Conservation (phyloP, 2,888 invertebrate genomes). For the Tetanocera ferruginea region DNA sequence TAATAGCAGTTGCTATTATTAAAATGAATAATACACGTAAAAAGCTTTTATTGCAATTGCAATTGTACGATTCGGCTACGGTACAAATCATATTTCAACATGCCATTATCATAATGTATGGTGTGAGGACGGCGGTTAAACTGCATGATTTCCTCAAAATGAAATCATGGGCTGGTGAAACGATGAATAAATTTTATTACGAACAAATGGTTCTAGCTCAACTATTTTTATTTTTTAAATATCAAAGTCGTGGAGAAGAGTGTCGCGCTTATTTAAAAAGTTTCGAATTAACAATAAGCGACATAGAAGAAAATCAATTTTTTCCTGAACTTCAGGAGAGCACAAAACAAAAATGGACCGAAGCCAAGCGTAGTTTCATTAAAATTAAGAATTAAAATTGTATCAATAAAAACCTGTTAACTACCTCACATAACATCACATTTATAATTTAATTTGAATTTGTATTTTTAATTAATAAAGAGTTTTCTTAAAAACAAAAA, state of each 20-base stretch:
- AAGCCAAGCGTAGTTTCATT: too few relatives aligned
- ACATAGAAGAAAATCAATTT: too few relatives aligned
- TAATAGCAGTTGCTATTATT: background rate
- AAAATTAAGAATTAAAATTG: too few relatives aligned
- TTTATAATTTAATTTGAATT: too few relatives aligned
- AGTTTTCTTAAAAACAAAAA: too few relatives aligned
- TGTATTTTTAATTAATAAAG: too few relatives aligned
- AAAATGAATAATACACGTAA: background rate
- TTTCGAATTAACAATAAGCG: background rate
- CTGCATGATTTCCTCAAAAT: background rate
- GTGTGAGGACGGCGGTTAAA: background rate
- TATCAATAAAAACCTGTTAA: too few relatives aligned
- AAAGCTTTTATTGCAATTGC: background rate
- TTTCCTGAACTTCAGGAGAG: too few relatives aligned
- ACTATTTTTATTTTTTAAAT: background rate
- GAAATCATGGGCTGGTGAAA: background rate
- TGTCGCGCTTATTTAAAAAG: background rate
- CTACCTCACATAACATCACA: too few relatives aligned
- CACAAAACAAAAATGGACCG: too few relatives aligned
- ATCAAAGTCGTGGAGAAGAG: background rate
- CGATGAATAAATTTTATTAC: background rate
- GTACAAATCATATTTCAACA: background rate
- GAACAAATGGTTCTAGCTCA: background rate
- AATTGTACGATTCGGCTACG: background rate
- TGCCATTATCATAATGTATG: background rate